Evolutionary conservation across 2,888 invertebrate species (phyloP).

Genomic region (Cheiracanthium punctorium): DNA sequence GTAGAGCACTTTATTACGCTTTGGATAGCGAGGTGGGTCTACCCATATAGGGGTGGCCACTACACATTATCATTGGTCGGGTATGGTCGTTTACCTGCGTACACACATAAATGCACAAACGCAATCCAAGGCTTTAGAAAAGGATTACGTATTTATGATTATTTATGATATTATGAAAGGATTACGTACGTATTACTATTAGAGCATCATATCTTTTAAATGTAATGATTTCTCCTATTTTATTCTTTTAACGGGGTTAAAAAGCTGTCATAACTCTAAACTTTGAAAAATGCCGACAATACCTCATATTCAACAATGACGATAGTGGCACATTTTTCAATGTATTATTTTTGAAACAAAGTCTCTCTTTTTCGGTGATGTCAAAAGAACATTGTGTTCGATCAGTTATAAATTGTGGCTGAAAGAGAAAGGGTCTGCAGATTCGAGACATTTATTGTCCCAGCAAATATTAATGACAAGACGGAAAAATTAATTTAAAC

Average conservation of each 20-base stretch:
- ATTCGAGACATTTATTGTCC: neutral
- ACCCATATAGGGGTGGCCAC: too few species aligned
- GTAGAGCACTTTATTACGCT: too few species aligned
- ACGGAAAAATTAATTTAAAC: neutral
- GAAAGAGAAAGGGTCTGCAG: neutral
- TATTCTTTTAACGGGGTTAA: neutral
- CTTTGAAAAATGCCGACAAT: conserved; percentile 7
- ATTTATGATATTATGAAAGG: too few species aligned
- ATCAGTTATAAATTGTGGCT: conserved; percentile 8
- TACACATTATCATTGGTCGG: too few species aligned
- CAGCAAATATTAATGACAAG: neutral
- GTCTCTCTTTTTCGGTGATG: neutral
- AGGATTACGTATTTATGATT: too few species aligned
- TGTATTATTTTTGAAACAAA: conserved; percentile 9
- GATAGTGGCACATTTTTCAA: neutral
- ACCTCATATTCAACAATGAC: neutral
- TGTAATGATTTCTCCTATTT: neutral
- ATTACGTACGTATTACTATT: too few species aligned
- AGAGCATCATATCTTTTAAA: too few species aligned
- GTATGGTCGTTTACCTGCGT: too few species aligned
- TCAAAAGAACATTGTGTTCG: conserved; percentile 8
- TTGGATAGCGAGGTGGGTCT: too few species aligned
- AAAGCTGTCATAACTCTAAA: conserved; percentile 6
- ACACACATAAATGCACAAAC: too few species aligned
- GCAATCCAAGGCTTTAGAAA: too few species aligned